Evolutionary conservation across 2,113 vertebrate genomes (phyloP), one percentile per base, ranked within the genome.

Genomic region (Pluvianellus socialis): DNA sequence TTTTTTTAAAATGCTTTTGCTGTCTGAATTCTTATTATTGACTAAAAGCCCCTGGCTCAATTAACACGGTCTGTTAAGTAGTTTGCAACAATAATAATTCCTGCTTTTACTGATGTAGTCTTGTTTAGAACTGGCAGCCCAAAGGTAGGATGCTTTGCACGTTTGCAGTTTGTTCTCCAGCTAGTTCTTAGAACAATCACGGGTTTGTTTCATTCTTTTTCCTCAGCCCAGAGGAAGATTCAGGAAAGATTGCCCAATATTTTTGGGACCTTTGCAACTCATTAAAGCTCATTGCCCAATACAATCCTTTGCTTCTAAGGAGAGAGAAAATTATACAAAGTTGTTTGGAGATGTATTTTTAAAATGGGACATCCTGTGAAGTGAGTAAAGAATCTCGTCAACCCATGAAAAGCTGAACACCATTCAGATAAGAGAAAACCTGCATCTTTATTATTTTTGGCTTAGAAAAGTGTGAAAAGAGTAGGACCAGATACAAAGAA

Each of bases 121-220:
- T 75, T 79, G 38, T 35, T 88, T 52, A 55, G 68, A 92, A 75
- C 88, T 90, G 86, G 79, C 83, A 94, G 33, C 40, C 33, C 33
- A 89, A 68, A 95, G 45, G 61, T 40, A 72, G 72, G 91, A 71
- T 0, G 1, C 86, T 88, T 89, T 86, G 90, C 52, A 75, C 5
- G 3, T 95, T 94, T 85, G 74, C 81, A 44, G 63, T 82, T 94
- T 91, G 74, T 92, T 85, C 74, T 97, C 91, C 85, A 94, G 38
- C 55, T 58, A 49, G 50, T 62, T 95, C 84, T 74, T 86, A 88
- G 74, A 90, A 90, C 71, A 86, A 2, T 77, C 26, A 16, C 18
- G 28, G 9, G 28, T 85, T 92, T 92, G 21, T 92, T 87, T 82
- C 15, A 0, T 92, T 70, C 28, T 61, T 95, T 89, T 90, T 76